Evolutionary conservation across 1,140 invertebrate genomes (phyloP).

Genomic region (Plodia interpunctella): DNA sequence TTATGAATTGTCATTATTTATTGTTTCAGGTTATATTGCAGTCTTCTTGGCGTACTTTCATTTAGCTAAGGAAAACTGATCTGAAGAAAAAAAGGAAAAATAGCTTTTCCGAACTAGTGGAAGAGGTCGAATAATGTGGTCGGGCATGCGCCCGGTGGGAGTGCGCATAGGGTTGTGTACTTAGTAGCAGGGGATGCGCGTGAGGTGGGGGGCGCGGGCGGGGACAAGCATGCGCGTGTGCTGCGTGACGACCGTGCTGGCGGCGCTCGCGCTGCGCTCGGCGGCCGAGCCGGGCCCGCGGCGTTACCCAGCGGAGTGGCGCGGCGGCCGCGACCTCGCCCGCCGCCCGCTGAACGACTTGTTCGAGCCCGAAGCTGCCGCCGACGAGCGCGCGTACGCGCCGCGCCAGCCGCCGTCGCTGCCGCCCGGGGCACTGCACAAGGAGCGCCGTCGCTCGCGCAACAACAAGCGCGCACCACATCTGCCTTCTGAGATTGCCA

Average conservation of each 20-base stretch:
- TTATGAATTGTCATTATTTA: neutral
- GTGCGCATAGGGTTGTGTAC: conserved; percentile 47
- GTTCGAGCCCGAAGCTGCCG: conserved; percentile 45
- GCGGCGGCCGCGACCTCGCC: conserved; percentile 43
- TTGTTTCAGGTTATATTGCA: conserved; percentile 26
- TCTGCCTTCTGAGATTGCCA: conserved; percentile 57
- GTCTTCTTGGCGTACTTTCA: neutral
- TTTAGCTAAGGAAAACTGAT: conserved; percentile 20
- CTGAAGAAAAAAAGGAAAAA: conserved; percentile 34
- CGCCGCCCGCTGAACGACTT: conserved; percentile 54
- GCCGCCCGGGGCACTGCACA: conserved; percentile 35
- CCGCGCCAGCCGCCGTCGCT: conserved; percentile 29
- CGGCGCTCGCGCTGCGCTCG: conserved; percentile 61
- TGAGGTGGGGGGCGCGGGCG: conserved; percentile 49
- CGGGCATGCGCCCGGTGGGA: conserved; percentile 55
- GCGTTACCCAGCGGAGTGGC: conserved; percentile 54
- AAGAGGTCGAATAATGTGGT: conserved; percentile 61
- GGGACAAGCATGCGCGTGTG: conserved; percentile 57
- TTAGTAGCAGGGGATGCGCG: conserved; percentile 58
- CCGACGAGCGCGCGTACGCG: conserved; percentile 27
- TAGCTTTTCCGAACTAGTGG: conserved; percentile 21
- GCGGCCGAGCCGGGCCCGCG: conserved; percentile 54
- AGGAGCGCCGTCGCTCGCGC: conserved; percentile 47
- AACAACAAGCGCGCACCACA: conserved; percentile 57
- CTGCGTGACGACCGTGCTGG: conserved; percentile 57